phyloP scores from a whole-genome alignment of 2,888 invertebrate genomes.

The Sarcophaga subvicina region DNA sequence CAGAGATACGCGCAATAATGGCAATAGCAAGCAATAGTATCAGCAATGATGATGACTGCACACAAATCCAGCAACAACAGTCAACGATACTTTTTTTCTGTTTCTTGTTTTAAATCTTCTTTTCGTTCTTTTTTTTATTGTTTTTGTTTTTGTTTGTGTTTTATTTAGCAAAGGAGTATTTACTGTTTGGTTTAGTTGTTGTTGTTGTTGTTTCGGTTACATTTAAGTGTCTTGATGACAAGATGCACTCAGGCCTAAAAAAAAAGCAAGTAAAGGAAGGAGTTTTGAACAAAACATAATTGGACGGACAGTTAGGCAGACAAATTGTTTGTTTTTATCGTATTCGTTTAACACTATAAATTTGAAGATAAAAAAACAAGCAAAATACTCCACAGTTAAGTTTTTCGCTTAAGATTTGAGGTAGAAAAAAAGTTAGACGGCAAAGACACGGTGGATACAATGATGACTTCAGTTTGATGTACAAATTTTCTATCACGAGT shows the following conservation, averaged over 20 bases:
- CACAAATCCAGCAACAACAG: background rate
- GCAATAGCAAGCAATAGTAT: background rate
- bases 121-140: background rate
- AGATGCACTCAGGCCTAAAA: slow-evolving; percentile 66
- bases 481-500: no score
- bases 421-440: no score
- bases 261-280: slow-evolving; percentile 7
- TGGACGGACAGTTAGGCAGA: background rate
- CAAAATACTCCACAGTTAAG: no score
- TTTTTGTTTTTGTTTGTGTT: background rate
- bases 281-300: slow-evolving; percentile 3
- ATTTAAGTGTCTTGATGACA: slow-evolving; percentile 63
- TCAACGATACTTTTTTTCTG: background rate
- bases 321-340: slow-evolving; percentile 8
- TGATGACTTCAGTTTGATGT: no score
- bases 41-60: no score
- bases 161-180: no score
- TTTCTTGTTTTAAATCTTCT: background rate
- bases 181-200: no score
- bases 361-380: no score
- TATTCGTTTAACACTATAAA: background rate
- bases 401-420: no score
- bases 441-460: no score
- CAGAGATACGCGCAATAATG: slow-evolving; percentile 40
- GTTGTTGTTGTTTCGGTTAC: background rate